These are phyloP conservation scores for Polyommatus iphigenia DNA, from an alignment of 2,888 invertebrate species.

Conservation along the genomic window DNA sequence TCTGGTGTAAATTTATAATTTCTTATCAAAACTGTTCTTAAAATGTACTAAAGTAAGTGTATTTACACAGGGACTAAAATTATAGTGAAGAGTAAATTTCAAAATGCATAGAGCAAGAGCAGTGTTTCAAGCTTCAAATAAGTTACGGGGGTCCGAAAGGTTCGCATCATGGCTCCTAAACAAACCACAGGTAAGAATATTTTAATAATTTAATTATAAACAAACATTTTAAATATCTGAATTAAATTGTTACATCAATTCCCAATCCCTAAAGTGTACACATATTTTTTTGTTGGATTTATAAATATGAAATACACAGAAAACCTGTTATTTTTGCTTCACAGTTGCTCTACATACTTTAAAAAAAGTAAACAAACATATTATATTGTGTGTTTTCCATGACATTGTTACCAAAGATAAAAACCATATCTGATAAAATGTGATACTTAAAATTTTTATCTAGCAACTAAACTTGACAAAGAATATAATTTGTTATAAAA, in stretches of 20 bases:
- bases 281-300: background rate
- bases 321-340: too few relatives aligned
- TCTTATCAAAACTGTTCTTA: background rate
- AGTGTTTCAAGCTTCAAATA: slow-evolving; percentile 83
- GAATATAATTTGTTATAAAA: background rate
- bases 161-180: slow-evolving; percentile 90
- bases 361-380: slow-evolving; percentile 17
- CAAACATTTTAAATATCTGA: background rate
- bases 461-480: background rate
- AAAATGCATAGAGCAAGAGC: slow-evolving; percentile 91
- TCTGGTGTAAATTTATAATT: background rate
- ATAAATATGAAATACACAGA: too few relatives aligned
- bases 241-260: background rate
- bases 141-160: slow-evolving; percentile 83
- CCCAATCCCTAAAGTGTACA: background rate
- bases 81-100: slow-evolving; percentile 47
- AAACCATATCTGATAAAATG: slow-evolving; percentile 35
- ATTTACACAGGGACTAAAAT: slow-evolving; percentile 36
- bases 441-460: background rate
- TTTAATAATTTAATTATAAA: background rate
- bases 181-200: slow-evolving; percentile 69
- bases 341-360: background rate
- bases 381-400: slow-evolving; percentile 24
- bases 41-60: background rate
- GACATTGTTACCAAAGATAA: slow-evolving; percentile 37